phyloP scores from a whole-genome alignment of 2,797 vertebrate genomes.

The Coendou prehensilis region DNA sequence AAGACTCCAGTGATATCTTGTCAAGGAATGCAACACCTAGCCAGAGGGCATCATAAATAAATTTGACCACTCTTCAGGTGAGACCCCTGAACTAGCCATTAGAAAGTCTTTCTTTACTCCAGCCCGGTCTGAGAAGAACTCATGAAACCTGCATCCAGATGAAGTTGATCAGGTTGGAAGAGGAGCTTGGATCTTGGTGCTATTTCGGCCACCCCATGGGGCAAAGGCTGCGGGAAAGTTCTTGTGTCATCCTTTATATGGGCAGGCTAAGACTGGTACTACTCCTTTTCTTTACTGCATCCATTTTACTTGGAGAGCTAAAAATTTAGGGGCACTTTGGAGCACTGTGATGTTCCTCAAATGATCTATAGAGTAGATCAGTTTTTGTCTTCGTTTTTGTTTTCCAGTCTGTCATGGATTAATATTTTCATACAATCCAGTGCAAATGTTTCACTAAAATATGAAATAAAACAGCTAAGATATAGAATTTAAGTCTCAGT shows the following conservation, averaged over 20 bases:
- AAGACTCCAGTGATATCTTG: conserved; percentile 81
- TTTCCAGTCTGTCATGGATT: neutral
- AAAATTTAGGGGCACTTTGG: neutral
- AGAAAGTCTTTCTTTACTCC: conserved; percentile 83
- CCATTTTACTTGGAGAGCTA: neutral
- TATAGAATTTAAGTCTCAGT: neutral
- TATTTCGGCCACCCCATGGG: neutral
- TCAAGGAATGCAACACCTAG: conserved; percentile 85
- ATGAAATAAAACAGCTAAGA: conserved; percentile 14
- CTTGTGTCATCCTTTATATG: neutral
- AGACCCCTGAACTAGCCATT: conserved; percentile 81
- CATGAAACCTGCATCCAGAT: conserved; percentile 66
- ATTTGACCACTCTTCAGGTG: conserved; percentile 83
- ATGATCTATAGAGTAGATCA: neutral
- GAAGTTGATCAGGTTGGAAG: conserved; percentile 35
- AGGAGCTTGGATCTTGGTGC: neutral
- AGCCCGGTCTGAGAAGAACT: conserved; percentile 82
- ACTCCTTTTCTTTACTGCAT: neutral
- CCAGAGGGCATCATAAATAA: conserved; percentile 87
- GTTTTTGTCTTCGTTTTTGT: neutral
- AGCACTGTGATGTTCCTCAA: neutral
- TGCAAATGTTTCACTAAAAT: conserved; percentile 1
- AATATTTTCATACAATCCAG: neutral
- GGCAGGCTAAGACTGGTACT: neutral
- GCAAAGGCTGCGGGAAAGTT: conserved; percentile 1